Evolutionary conservation across 92 coral and sea anemone species (phyloP), one percentile per base, ranked within the genome.

Genomic region (Diadumene lineata): DNA sequence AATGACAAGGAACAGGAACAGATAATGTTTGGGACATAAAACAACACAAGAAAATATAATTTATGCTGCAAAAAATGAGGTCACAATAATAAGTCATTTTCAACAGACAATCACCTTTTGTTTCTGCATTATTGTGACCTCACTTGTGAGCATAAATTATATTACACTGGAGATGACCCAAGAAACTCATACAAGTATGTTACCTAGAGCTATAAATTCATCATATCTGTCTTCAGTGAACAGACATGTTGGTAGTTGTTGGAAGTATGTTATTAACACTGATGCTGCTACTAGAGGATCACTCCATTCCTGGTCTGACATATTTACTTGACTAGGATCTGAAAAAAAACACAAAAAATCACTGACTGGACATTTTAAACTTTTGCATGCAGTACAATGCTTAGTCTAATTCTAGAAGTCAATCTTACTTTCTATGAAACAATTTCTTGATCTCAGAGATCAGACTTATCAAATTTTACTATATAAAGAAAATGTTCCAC

Each of bases 301-400:
- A 18, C 75, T 64, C 98, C 98, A 94, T 70, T 94, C 98, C 62
- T 94, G 92, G 34, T 92, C 98, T 34, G 78, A 77, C 98, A 94
- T 94, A 53, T 88, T 82, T 6, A 94, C 98, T 34, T 79, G 68
- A 64, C 60, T 81, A 1, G 64, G 64, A 58, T 58, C 64, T 58
- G 64, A 7, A 25, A 38, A 38, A 38, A 13, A 38, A 38, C 48
- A 38, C 7, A 38, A 38, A 38, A 38, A 38, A 38, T 38, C 48
- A 38, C 48, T 38, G 48, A 38, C 13, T 38, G 48, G 48, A 6
- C 48, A 38, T 38, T 13, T 4, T 13, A 38, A 13, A 38, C 4
- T 56, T n/a, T n/a, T n/a, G n/a, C n/a, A n/a, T n/a, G n/a, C n/a
- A n/a, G n/a, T n/a, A n/a, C n/a, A n/a, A n/a, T n/a, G n/a, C n/a